Conservation (phyloP, 2,113 vertebrate species). For the Lipotes vexillifer region DNA sequence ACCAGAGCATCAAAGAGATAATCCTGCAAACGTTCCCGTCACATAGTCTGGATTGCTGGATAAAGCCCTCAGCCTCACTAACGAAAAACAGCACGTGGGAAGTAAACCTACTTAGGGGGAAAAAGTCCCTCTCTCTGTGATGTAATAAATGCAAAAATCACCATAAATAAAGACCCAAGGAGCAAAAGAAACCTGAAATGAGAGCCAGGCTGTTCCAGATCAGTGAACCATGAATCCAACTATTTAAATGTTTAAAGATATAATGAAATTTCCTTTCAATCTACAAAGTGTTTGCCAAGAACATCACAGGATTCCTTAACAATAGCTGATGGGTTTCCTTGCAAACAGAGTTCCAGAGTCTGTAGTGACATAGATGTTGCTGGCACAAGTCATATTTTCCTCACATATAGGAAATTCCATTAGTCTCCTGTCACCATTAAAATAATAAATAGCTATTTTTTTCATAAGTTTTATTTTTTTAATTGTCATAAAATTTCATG, state of each 20-base stretch:
- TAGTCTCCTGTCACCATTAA: slow-evolving; percentile 13
- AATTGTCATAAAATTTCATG: slow-evolving; percentile 21
- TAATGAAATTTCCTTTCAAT: neutral
- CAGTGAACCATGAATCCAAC: slow-evolving; percentile 31
- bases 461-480: neutral
- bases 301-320: neutral
- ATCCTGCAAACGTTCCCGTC: neutral
- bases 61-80: slow-evolving; percentile 13
- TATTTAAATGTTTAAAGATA: slow-evolving; percentile 20
- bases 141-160: slow-evolving; percentile 29
- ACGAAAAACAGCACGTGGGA: neutral
- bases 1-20: slow-evolving; percentile 21
- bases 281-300: neutral
- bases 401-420: neutral
- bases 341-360: fast-evolving
- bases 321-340: neutral
- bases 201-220: slow-evolving; percentile 24
- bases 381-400: neutral
- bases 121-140: neutral
- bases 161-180: neutral
- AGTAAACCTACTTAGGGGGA: neutral
- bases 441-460: slow-evolving; percentile 10
- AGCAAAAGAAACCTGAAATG: neutral
- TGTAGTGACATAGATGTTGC: fast-evolving
- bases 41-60: neutral